Conservation (phyloP, 1,140 invertebrate species). For the Episyrphus balteatus region DNA sequence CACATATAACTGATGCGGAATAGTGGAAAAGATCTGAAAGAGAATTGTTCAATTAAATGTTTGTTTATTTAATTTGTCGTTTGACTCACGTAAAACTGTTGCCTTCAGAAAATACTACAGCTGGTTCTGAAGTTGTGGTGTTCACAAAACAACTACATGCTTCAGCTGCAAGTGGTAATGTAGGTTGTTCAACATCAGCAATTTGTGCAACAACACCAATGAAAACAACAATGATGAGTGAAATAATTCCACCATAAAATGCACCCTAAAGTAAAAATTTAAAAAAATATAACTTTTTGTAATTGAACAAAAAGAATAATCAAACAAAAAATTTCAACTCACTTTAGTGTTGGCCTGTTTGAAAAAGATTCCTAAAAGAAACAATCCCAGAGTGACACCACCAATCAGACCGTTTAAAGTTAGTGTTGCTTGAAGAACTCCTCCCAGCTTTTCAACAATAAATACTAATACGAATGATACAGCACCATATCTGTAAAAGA, state of each 20-base stretch:
- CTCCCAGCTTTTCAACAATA: constrained; percentile 65
- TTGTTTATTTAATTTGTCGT: too few relatives aligned
- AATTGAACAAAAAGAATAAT: not conserved
- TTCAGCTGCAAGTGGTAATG: constrained; percentile 35
- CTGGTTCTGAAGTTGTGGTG: constrained; percentile 19
- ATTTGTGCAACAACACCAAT: constrained; percentile 41
- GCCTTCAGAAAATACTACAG: too few relatives aligned
- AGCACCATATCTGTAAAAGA: constrained; percentile 38
- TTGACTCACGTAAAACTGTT: constrained; percentile 23
- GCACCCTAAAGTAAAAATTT: constrained; percentile 30
- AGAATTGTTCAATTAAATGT: not conserved
- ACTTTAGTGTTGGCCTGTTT: constrained; percentile 65
- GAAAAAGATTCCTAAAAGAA: constrained; percentile 79
- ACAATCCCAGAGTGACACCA: constrained; percentile 72
- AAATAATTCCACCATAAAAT: constrained; percentile 40
- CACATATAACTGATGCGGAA: constrained; percentile 55
- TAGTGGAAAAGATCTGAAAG: constrained; percentile 40
- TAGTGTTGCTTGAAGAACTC: constrained; percentile 71
- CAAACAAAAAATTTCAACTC: not conserved
- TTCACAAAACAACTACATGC: constrained; percentile 38
- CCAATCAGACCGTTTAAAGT: constrained; percentile 83
- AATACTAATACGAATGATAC: constrained; percentile 54
- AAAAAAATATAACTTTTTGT: not conserved
- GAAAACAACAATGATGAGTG: constrained; percentile 38
- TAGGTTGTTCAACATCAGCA: constrained; percentile 34